Base-by-base conservation (phyloP, 1,140 invertebrate species). In the Cherax quadricarinatus region DNA sequence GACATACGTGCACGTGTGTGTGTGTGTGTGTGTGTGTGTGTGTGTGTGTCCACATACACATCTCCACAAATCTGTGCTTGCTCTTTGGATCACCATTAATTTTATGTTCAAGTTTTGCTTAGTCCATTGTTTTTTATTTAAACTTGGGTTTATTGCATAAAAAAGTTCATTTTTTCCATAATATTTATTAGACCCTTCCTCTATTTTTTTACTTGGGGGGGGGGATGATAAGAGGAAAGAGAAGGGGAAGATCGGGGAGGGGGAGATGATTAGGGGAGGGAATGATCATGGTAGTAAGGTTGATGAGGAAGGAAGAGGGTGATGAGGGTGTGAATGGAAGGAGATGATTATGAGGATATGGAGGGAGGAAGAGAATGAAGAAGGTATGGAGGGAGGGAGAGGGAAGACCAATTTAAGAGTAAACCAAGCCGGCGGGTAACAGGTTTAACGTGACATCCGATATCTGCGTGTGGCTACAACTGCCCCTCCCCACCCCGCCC, bases 341-440 rank as follows among this genome's bases (percentile, higher is more conserved):
- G 2, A 41, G 30, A 41, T 0, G 30, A 41, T 41, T 0, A 41
- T 41, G 30, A 41, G 30, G 21, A 4, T 16, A 81, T 21, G 49
- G 41, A 81, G 79, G 49, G 41, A 81, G 79, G 79, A 51, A 81
- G 79, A 18, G 41, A 81, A 81, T 30, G 80, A 48, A 18, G 80
- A 24, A 82, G 80, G 57, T 49, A 57, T 57, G 48, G 30, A 30
- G 80, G 16, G 5, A 48, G 21, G 48, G n/a, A 14, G 80, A 18
- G 49, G 14, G 24, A 48, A 49, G 14, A 16, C 12, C 62, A 66
- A 66, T 66, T 66, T 66, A 66, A 21, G 62, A 66, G 62, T 66
- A 66, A 66, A 16, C 12, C 4, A 16, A 66, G 4, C 62, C 62
- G 62, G 7, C 62, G 62, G 62, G 62, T 66, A 66, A 66, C 62